These are phyloP conservation scores for Chrysina gloriosa DNA, from an alignment of 2,888 invertebrate genomes.

Conservation along the genomic window DNA sequence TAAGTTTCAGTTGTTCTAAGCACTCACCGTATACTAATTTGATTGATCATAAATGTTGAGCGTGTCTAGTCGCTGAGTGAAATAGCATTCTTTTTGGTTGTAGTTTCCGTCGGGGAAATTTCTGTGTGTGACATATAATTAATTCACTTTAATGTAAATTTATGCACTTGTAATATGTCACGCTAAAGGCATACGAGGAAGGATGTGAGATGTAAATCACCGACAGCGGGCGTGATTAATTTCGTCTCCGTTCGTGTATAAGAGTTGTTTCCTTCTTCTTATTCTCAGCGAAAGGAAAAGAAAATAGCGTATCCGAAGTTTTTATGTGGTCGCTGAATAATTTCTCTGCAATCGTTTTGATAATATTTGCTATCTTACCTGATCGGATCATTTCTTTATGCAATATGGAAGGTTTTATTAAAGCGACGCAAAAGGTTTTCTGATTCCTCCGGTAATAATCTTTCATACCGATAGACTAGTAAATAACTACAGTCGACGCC, in stretches of 20 bases:
- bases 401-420: too few relatives aligned
- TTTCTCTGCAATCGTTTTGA: too few relatives aligned
- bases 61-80: constrained; percentile 17
- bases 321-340: too few relatives aligned
- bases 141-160: constrained; percentile 42
- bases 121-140: constrained; percentile 43
- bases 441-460: too few relatives aligned
- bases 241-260: constrained; percentile 20
- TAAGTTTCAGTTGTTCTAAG: neutral
- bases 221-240: constrained; percentile 16
- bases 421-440: too few relatives aligned
- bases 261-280: constrained; percentile 12
- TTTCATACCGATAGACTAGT: too few relatives aligned
- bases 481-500: too few relatives aligned
- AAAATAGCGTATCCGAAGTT: neutral
- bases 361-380: too few relatives aligned
- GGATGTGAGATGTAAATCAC: constrained; percentile 36
- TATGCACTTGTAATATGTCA: constrained; percentile 34
- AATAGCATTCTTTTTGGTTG: constrained; percentile 35
- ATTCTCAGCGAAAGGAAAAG: neutral
- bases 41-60: constrained; percentile 43
- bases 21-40: constrained; percentile 37
- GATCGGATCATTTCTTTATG: too few relatives aligned
- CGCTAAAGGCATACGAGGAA: constrained; percentile 33
- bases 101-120: constrained; percentile 25